Base-by-base conservation (phyloP, 2,888 invertebrate genomes). In the Dynastes grantii region DNA sequence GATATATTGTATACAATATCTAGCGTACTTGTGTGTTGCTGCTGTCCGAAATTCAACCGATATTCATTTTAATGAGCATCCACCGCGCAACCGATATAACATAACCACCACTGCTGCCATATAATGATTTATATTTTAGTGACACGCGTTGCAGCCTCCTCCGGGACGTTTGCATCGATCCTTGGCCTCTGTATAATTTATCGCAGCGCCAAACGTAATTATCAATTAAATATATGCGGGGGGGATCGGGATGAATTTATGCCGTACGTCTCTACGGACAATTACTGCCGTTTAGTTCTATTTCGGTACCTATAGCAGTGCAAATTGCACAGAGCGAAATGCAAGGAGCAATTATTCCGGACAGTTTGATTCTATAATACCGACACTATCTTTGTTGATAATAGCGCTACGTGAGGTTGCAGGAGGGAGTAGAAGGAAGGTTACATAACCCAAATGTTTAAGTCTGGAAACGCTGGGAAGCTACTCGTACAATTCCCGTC, bases 131-230 rank as follows among this genome's bases (percentile, higher is more conserved):
- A 55, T 22, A 55, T 16, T 55, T 55, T 22, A n/a, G n/a, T 5
- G 55, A 55, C 55, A 55, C 55, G 55, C 55, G 55, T 55, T n/a
- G 53, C 55, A 55, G 22, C 6, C 9, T 55, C 55, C 55, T 55
- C 55, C 4, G 55, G 55, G 53, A 22, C 8, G 22, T 6, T 22
- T 55, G n/a, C 55, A 55, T 55, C 22, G 55, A 55, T 16, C 55
- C 55, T 55, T 55, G 5, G 53, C 22, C 4, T 45, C 45, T 55
- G n/a, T 16, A 55, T 55, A 55, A 55, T 55, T 55, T 55, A 55
- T 22, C 2, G 55, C 22, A 55, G 8, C 55, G 55, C 22, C 45
- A 22, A 55, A 22, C 22, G 55, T 55, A 55, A 55, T 55, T 55
- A 55, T 55, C 55, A 55, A 55, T 55, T 55, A 55, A 55, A 55